phyloP scores from a whole-genome alignment of 2,797 vertebrate genomes.

The Hemibagrus guttatus region DNA sequence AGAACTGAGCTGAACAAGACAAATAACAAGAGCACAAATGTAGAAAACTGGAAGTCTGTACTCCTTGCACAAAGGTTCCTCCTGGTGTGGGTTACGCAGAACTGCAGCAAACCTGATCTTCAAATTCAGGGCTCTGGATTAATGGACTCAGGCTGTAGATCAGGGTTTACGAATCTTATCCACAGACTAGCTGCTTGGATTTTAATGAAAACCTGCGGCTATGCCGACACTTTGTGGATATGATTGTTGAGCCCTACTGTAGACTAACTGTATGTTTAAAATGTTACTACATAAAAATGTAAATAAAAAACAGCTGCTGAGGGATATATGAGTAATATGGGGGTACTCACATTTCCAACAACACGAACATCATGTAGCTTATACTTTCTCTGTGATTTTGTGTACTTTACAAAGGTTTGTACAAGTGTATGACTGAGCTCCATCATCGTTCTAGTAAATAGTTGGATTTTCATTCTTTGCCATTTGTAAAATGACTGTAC shows the following conservation, averaged over 20 bases:
- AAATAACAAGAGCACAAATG: conserved; percentile 9
- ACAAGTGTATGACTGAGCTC: not conserved
- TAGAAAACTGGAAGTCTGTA: not conserved
- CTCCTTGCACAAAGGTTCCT: not conserved
- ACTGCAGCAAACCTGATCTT: conserved; percentile 9
- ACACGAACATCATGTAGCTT: not conserved
- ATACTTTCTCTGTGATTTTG: conserved; percentile 6
- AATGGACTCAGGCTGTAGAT: not conserved
- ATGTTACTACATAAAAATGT: conserved; percentile 7
- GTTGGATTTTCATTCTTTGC: conserved; percentile 32
- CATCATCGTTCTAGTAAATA: conserved; percentile 33
- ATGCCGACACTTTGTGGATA: not conserved
- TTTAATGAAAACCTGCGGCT: not conserved
- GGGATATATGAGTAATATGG: not conserved
- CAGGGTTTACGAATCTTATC: not conserved
- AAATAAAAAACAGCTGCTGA: conserved; percentile 16
- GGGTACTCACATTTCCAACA: not conserved
- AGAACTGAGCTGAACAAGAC: not conserved
- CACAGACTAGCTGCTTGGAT: not conserved
- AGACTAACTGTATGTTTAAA: conserved; percentile 19
- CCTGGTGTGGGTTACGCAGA: conserved; percentile 28
- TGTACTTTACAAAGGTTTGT: conserved; percentile 30
- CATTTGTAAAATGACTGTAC: conserved; percentile 33
- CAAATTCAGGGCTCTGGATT: not conserved
- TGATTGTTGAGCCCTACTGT: not conserved